A percentile compares a stretch with the other conserved stretches of the same genome.
Conservation (phyloP, 2,113 vertebrate genomes). For the Chloropsis cyanopogon region DNA sequence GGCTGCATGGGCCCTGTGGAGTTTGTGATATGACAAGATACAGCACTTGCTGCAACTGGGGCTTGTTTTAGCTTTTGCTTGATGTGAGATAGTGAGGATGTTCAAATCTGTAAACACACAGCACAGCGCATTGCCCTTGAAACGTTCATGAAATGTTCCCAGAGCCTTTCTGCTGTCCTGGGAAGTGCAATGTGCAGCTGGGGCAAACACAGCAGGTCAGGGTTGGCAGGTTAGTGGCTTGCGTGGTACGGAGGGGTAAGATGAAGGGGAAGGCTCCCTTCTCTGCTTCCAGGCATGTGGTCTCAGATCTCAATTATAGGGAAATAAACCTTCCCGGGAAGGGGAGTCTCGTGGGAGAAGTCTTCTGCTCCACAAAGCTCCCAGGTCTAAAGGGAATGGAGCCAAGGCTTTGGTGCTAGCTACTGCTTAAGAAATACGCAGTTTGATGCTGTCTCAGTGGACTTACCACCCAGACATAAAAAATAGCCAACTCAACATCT, state of each 20-base stretch:
- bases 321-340: slow-evolving; percentile 18
- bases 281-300: not conserved
- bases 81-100: not conserved
- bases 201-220: not conserved
- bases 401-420: not conserved
- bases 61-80: not conserved
- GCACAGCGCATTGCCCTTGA: not conserved
- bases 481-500: not conserved
- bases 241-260: not conserved
- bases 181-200: not conserved
- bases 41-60: not conserved
- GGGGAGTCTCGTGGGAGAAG: not conserved
- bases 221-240: not conserved
- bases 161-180: not conserved
- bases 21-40: not conserved
- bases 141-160: not conserved
- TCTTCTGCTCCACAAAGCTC: not conserved
- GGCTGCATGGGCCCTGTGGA: not conserved
- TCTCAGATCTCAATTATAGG: not conserved
- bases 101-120: not conserved
- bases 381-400: not conserved
- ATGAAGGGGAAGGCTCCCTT: not conserved
- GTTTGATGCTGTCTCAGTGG: not conserved
- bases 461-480: not conserved
- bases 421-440: not conserved